These are phyloP conservation scores for Intellagama lesueurii DNA, from an alignment of 2,797 vertebrate genomes.

Conservation along the genomic window DNA sequence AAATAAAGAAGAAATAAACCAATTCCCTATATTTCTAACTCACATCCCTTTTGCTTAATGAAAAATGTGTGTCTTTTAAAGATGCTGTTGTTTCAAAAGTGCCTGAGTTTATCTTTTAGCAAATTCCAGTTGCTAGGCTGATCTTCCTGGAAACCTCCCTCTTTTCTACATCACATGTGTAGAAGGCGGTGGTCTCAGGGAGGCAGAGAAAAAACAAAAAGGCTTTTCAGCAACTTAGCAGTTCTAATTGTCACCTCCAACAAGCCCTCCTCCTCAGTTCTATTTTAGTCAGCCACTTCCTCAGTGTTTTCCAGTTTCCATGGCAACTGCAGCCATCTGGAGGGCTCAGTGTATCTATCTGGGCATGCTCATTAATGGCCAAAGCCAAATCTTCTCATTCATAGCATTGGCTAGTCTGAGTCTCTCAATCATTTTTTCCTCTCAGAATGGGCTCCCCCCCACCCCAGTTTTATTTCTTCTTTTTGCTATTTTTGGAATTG, in stretches of 20 bases:
- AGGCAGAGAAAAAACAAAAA: background rate
- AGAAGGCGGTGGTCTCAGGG: background rate
- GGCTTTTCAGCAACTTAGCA: background rate
- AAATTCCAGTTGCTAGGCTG: too few relatives aligned
- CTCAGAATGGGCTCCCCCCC: too few relatives aligned
- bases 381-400: background rate
- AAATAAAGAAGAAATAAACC: background rate
- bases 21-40: background rate
- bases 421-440: background rate
- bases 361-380: background rate
- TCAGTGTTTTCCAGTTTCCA: slow-evolving; percentile 15
- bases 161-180: background rate
- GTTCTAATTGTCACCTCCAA: background rate
- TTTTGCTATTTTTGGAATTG: background rate
- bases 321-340: slow-evolving; percentile 27
- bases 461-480: background rate
- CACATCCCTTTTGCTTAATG: too few relatives aligned
- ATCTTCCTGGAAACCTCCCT: background rate
- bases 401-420: background rate
- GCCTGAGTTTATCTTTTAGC: background rate
- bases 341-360: background rate
- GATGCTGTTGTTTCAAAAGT: background rate
- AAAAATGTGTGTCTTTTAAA: too few relatives aligned
- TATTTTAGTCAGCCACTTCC: background rate
- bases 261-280: background rate